Evolutionary conservation across 2,113 vertebrate species (phyloP), one percentile per base, ranked within the genome.

Genomic region (Catharus fuscescens): DNA sequence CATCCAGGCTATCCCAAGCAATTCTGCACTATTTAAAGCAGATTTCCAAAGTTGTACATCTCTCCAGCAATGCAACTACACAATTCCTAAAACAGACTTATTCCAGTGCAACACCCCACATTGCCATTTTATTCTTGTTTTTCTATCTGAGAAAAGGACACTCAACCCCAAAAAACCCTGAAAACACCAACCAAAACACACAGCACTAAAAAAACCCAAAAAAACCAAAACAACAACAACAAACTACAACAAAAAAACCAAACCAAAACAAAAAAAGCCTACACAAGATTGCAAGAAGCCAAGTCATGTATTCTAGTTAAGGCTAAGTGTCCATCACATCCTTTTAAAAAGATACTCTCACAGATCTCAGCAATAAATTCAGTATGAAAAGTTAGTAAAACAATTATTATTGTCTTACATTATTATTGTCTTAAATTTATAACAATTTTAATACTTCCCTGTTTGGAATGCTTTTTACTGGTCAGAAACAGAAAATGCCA

Each of bases 91-190:
- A 53, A 52, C 20, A 72, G 38, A 80, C 15, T 29, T 78, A n/a
- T 40, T 59, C 23, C 60, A 56, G 10, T 47, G 18, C 47, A 92
- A 70, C 31, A 82, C n/a, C 11, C 34, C 54, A 47, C 12, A 20
- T 10, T 72, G 29, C 17, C 28, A 16, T 24, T 36, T 36, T 81
- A 59, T 31, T 45, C 25, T 69, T 5, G n/a, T 23, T 88, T 71
- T 90, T 20, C 40, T 61, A 13, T 42, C n/a, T 31, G 17, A 36
- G 17, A 64, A 60, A 71, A 53, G 4, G 34, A 48, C 1, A 45
- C 19, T 60, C 34, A 52, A 14, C 0, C 0, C 23, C 8, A 17
- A 56, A 36, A 28, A 21, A 3, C 12, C 23, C 38, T 10, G 1
- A 44, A 82, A 61, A 34, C 20, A 31, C 16, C 20, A 53, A 72